Evolutionary conservation across 2,113 vertebrate genomes (phyloP).

Genomic region (Brachionichthys hirsutus): DNA sequence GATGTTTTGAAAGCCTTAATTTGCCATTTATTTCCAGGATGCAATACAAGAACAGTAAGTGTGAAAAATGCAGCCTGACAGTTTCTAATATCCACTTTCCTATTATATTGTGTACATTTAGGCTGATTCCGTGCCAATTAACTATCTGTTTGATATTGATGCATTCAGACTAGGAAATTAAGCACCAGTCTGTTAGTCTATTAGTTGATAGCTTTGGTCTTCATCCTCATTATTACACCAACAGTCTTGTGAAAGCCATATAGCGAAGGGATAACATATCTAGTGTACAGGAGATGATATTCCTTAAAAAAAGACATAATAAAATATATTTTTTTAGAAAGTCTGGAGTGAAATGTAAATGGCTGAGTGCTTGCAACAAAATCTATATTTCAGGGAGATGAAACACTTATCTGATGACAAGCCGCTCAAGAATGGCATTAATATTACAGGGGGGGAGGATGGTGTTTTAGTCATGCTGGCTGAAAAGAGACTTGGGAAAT

Average conservation of each 20-base stretch:
- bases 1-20: slow-evolving; percentile 16
- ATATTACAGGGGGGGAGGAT: slow-evolving; percentile 53
- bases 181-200: slow-evolving; percentile 39
- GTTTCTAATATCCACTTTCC: slow-evolving; percentile 71
- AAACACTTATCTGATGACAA: slow-evolving; percentile 54
- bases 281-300: not conserved
- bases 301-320: slow-evolving; percentile 14
- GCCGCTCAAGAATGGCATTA: slow-evolving; percentile 63
- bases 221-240: not conserved
- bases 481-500: slow-evolving; percentile 37
- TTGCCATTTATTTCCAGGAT: slow-evolving; percentile 51
- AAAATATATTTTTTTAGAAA: not conserved
- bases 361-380: slow-evolving; percentile 32
- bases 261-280: not conserved
- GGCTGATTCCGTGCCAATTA: slow-evolving; percentile 75
- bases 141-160: slow-evolving; percentile 73
- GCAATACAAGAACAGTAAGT: slow-evolving; percentile 29
- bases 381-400: slow-evolving; percentile 55
- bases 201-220: slow-evolving; percentile 13
- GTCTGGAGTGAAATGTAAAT: slow-evolving; percentile 57
- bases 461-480: slow-evolving; percentile 37
- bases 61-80: slow-evolving; percentile 72
- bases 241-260: not conserved
- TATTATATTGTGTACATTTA: slow-evolving; percentile 63
- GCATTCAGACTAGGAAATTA: slow-evolving; percentile 64